phyloP scores from a whole-genome alignment of 2,113 vertebrate species.

The Limnothrissa miodon region DNA sequence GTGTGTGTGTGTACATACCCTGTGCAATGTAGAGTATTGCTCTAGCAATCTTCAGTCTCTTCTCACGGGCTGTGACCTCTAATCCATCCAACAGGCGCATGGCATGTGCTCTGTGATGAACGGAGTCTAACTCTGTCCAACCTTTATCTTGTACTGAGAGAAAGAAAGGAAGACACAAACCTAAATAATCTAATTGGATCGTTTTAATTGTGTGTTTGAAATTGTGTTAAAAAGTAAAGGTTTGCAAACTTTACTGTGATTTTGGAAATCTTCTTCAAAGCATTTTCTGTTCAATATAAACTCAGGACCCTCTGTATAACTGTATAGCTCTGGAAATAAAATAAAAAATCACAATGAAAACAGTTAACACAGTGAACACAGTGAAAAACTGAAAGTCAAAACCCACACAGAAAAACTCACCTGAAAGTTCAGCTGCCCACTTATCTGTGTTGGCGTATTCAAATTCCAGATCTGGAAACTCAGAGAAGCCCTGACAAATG shows the following conservation, averaged over 20 bases:
- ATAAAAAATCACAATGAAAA: not conserved
- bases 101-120: slow-evolving; percentile 86
- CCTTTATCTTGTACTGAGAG: slow-evolving; percentile 81
- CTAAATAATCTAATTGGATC: not conserved
- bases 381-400: not conserved
- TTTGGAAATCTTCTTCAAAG: slow-evolving; percentile 91
- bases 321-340: slow-evolving; percentile 84
- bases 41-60: slow-evolving; percentile 84
- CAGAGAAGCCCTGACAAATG: slow-evolving; percentile 81
- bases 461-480: slow-evolving; percentile 94
- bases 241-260: slow-evolving; percentile 73
- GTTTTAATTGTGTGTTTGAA: too few relatives aligned
- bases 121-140: slow-evolving; percentile 84
- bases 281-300: slow-evolving; percentile 92
- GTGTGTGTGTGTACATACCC: slow-evolving; percentile 65
- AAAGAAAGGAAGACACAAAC: not conserved
- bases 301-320: slow-evolving; percentile 96
- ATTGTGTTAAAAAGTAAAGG: too few relatives aligned
- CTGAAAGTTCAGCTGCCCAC: slow-evolving; percentile 91
- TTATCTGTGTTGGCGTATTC: slow-evolving; percentile 93
- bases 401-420: slow-evolving; percentile 59
- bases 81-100: slow-evolving; percentile 92
- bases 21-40: slow-evolving; percentile 95
- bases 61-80: slow-evolving; percentile 89
- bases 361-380: not conserved